These are phyloP conservation scores for Microctenopoma stevenorrisi DNA, from an alignment of 2,797 vertebrate genomes.

Conservation along the genomic window DNA sequence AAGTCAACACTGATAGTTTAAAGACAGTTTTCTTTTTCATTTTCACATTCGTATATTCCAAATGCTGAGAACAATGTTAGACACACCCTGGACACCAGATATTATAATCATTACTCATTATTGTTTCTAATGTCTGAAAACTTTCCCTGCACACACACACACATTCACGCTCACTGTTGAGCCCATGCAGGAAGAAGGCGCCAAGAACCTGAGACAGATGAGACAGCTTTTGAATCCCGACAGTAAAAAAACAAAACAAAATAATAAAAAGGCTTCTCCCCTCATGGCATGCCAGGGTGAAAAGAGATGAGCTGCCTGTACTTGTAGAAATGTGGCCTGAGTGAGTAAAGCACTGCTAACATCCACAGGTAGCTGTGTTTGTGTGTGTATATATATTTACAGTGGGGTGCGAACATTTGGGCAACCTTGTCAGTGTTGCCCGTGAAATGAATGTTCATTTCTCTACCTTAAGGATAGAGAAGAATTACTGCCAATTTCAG, in stretches of 20 bases:
- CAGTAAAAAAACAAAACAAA: slow-evolving; percentile 14
- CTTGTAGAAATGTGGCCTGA: slow-evolving; percentile 25
- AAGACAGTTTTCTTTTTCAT: background rate
- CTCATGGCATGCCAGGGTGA: background rate
- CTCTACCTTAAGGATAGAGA: no score
- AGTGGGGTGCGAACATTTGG: no score
- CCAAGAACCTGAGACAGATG: slow-evolving; percentile 29
- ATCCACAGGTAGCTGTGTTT: no score
- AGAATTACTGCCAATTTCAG: no score
- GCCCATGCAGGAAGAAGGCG: background rate
- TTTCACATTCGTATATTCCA: background rate
- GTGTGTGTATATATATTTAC: no score
- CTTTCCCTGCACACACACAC: slow-evolving; percentile 36
- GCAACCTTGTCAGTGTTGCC: no score
- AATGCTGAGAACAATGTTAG: slow-evolving; percentile 15
- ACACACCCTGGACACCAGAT: slow-evolving; percentile 37
- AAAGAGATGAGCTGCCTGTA: slow-evolving; percentile 37
- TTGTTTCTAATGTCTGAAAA: slow-evolving; percentile 14
- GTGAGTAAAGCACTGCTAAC: slow-evolving; percentile 14
- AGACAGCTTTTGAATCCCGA: slow-evolving; percentile 23
- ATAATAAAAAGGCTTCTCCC: slow-evolving; percentile 21
- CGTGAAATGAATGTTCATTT: no score
- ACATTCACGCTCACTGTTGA: slow-evolving; percentile 10
- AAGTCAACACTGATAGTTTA: no score
- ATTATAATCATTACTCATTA: slow-evolving; percentile 29